Base-by-base conservation (phyloP, 2,888 invertebrate species). In the Ypsolopha sequella region DNA sequence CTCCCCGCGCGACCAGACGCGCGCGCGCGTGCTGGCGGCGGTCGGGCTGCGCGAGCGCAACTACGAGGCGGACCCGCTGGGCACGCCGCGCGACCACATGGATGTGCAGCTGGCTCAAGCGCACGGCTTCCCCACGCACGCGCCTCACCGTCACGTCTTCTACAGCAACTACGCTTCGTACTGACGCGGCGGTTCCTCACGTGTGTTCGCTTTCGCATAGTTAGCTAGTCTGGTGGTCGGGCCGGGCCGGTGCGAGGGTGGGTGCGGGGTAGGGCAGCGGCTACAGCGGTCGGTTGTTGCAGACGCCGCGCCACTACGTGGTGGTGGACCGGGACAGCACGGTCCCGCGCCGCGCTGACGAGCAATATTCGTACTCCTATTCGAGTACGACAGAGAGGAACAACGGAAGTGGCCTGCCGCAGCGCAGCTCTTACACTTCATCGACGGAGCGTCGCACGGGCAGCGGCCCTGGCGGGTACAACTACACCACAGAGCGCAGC, bases 261-360 rank as follows among this genome's bases (percentile, higher is more conserved):
- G 61, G 62, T 63, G 66, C 60, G 63, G 61, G 64, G 65, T 66
- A 61, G 65, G 66, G 64, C 66, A 68, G 61, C 56, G 55, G 61
- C 64, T 66, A 66, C 79, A 74, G 71, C 75, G 78, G 74, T 70
- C 75, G 75, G 70, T 73, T 77, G 87, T 88, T 90, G 85, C 91
- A 95, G 95, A 95, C 92, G 88, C 95, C 92, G 87, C 94, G 95
- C 69, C 93, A 95, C 81, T 93, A 94, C 89, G 94, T 94, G 89
- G 91, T 94, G 87, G 93, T 94, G 79, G 91, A 91, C 80, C 93
- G 94, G 76, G 90, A 92, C 65, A 91, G 91, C 56, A 89, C 91
- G 68, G 82, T 88, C 70, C 88, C 89, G 65, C 88, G 90, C 54
- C 89, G 90, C 74, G 91, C 92, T 64, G 93, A 94, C 78, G 90